Evolutionary conservation across 2,113 vertebrate genomes (phyloP).

Genomic region (Phyllostomus hastatus): DNA sequence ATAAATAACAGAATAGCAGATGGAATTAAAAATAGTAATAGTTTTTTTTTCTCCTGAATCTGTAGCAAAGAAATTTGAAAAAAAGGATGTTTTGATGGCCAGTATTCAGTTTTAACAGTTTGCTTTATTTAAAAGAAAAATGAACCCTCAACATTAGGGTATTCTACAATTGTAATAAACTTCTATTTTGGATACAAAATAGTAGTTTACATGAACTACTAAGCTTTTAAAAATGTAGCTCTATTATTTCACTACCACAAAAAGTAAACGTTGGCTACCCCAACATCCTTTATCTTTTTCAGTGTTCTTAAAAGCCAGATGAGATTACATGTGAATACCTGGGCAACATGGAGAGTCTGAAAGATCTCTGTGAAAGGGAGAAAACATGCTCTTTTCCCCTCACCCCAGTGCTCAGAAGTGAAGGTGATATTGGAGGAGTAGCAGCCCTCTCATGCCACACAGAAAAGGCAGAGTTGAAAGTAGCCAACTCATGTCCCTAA

Average conservation of each 20-base stretch:
- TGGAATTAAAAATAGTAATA: neutral
- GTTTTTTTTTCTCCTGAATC: neutral
- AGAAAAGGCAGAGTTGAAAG: neutral
- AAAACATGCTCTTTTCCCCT: neutral
- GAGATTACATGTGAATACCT: neutral
- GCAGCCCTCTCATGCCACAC: neutral
- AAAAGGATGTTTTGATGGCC: neutral
- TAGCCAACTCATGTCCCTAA: neutral
- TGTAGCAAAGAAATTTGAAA: neutral
- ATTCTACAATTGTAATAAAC: neutral
- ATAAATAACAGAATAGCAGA: neutral
- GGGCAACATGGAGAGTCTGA: neutral
- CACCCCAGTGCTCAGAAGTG: neutral
- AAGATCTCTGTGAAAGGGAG: neutral
- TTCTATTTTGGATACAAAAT: neutral
- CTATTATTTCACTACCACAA: neutral
- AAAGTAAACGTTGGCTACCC: neutral
- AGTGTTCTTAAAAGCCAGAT: neutral
- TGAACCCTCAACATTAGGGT: accelerated
- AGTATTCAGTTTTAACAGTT: neutral
- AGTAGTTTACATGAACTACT: neutral
- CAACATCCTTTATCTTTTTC: neutral
- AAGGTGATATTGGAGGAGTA: accelerated
- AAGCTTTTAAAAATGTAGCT: neutral
- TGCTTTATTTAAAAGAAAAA: neutral